Evolutionary conservation across 2,888 invertebrate species (phyloP), one percentile per base, ranked within the genome.

Genomic region (Heliconius ismenius): DNA sequence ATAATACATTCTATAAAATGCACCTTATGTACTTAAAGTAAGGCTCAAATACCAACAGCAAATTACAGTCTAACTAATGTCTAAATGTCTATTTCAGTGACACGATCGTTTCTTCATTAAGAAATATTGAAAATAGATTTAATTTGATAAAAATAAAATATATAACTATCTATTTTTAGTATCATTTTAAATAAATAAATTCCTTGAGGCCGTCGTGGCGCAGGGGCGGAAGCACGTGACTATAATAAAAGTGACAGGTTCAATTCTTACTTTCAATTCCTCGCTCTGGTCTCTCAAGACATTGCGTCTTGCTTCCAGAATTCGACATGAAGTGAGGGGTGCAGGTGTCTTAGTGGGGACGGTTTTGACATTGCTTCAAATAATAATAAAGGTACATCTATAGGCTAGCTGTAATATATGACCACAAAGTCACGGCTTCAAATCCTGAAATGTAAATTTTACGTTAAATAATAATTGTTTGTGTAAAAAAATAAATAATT

Each of bases 51-150:
- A 39, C 15, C 15, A 67, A 39, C 24, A 15, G 3, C 15, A 24
- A 7, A 15, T 43, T 24, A 7, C 15, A 24, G 15, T 24, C 15
- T 24, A 67, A 67, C 24, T 24, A 28, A 28, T 28, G 28, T 28
- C 28, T 28, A 43, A 67, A 39, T 67, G 39, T 11, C 39, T 67
- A 67, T 67, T 67, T 67, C 24, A 43, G 67, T 39, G 24, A 65
- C 65, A 24, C 13, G 13, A 39, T 43, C 21, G 15, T 67, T 39
- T 11, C 9, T 67, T 67, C 39, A 67, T 43, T 24, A 24, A 24
- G 67, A 13, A 24, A 21, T 67, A 24, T 9, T 24, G 67, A 39
- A 24, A 67, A 67, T 24, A 67, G 67, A 67, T 67, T 39, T 32
- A 39, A 39, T 36, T 39, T 65, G 39, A 24, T 24, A 65, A 24